These are phyloP conservation scores for Tamandua tetradactyla DNA, from an alignment of 2,797 vertebrate species.

Conservation along the genomic window DNA sequence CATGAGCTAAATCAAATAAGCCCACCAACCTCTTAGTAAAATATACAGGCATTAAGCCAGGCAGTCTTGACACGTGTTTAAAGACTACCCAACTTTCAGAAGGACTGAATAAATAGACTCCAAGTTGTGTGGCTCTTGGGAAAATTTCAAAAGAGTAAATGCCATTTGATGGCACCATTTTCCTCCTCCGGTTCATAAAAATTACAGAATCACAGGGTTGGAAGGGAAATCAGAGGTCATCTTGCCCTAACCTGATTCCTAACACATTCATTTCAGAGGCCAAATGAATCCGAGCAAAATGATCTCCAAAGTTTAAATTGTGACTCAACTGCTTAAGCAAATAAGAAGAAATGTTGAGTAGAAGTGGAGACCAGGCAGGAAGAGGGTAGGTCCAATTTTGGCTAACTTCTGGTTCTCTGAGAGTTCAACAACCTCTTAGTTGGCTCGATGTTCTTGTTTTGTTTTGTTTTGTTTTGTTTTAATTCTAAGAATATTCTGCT, in stretches of 20 bases:
- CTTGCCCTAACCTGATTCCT: not conserved
- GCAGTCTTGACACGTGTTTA: constrained; percentile 45
- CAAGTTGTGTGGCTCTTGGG: not conserved
- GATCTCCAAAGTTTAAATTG: not conserved
- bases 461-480: no score
- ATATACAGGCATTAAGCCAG: constrained; percentile 49
- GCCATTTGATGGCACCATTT: not conserved
- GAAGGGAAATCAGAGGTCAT: not conserved
- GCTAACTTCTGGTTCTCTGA: not conserved
- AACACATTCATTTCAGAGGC: not conserved
- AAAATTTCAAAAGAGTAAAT: constrained; percentile 7
- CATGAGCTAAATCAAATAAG: constrained; percentile 74
- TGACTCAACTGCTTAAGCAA: not conserved
- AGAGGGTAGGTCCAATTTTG: rapidly evolving
- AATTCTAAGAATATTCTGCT: not conserved
- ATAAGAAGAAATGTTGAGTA: not conserved
- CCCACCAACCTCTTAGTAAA: constrained; percentile 72
- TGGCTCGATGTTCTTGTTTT: not conserved
- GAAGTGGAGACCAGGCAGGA: not conserved
- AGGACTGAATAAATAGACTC: constrained; percentile 53
- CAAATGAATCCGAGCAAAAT: not conserved
- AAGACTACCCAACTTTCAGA: constrained; percentile 39
- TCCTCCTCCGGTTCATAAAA: constrained; percentile 26
- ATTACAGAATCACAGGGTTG: not conserved
- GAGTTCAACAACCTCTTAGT: not conserved